Base-by-base conservation (phyloP, 2,113 vertebrate species). In the Apaloderma vittatum region DNA sequence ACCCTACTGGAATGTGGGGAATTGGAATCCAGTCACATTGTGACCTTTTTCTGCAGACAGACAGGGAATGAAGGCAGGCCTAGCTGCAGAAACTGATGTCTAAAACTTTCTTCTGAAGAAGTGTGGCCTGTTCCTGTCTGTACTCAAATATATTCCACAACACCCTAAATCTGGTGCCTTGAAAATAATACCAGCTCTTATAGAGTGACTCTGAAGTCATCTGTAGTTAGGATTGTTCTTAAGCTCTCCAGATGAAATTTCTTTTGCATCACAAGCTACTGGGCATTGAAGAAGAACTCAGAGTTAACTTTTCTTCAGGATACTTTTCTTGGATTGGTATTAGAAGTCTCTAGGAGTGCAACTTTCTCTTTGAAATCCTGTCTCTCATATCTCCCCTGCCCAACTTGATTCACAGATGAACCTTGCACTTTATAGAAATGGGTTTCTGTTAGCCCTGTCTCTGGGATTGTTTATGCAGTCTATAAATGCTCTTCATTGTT, bases 71-170 rank as follows among this genome's bases (percentile, higher is more conserved):
- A 78, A 85, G 63, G 27, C 54, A 46, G 40, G 21, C 20, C 21
- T 32, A 49, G 8, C 23, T 18, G 83, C 15, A 80, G 81, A 86
- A 83, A 49, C 9, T 40, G 16, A 27, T 73, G 21, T 18, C 40
- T 32, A 75, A 20, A 85, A 21, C 8, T 20, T 49, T 23, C 52
- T 46, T 23, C 14, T 46, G 6, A 9, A 24, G 32, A 61, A 55
- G 11, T 0, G 0, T 49, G 26, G 29, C 4, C 1, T 34, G 3
- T 75, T 78, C n/a, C 4, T 73, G 12, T 11, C 22, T 57, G 4
- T 80, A 57, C 57, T 74, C 46, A 49, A 92, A 46, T 58, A 11
- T 6, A 34, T 45, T 18, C 15, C 4, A 0, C 43, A 76, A 29
- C 11, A 70, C 16, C n/a, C 32, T 45, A 13, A 46, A 40, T 67